Conservation (phyloP, 2,113 vertebrate genomes). For the Sander lucioperca region DNA sequence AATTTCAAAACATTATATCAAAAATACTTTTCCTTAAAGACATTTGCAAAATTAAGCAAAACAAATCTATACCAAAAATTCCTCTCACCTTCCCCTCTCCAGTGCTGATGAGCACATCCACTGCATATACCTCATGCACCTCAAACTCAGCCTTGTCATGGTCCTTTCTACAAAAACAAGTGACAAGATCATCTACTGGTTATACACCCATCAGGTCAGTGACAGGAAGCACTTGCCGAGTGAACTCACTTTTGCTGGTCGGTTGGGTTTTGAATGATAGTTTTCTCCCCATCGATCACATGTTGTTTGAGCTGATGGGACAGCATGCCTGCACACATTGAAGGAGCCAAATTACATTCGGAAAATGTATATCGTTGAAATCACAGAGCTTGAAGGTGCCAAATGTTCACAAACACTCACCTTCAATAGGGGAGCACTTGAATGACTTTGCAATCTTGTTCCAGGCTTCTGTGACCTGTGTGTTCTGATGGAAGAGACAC, state of each 20-base stretch:
- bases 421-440: constrained; percentile 96
- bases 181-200: not conserved
- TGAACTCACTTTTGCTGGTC: constrained; percentile 94
- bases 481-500: constrained; percentile 85
- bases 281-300: constrained; percentile 97
- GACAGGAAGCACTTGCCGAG: not conserved
- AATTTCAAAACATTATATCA: not conserved
- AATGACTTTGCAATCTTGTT: constrained; percentile 99
- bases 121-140: constrained; percentile 97
- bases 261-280: constrained; percentile 97
- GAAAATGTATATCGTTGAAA: not conserved
- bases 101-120: constrained; percentile 96
- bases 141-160: constrained; percentile 98
- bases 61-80: not conserved
- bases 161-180: constrained; percentile 89
- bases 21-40: not conserved
- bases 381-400: not conserved
- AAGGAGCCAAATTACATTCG: constrained; percentile 11
- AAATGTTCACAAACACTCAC: constrained; percentile 76
- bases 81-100: constrained; percentile 95
- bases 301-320: constrained; percentile 98
- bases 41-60: not conserved
- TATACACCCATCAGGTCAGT: not conserved
- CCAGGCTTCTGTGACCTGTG: constrained; percentile 97
- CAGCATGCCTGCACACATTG: constrained; percentile 89